These are phyloP conservation scores for Melinopterus prodromus DNA, from an alignment of 2,888 invertebrate species.

Conservation along the genomic window DNA sequence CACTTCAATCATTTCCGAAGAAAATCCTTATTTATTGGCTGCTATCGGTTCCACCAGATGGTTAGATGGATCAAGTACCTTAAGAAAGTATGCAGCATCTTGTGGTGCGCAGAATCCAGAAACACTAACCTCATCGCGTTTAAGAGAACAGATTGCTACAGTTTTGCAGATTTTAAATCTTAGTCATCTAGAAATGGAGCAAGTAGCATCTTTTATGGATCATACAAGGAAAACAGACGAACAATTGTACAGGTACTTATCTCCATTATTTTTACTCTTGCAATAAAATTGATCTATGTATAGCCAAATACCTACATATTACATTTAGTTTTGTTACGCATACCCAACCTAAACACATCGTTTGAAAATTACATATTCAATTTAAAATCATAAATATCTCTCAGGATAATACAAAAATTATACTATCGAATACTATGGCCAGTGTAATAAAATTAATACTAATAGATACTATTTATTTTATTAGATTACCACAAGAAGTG, in stretches of 20 bases:
- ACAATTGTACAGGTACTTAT: neutral
- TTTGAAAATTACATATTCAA: neutral
- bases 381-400: neutral
- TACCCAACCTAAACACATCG: neutral
- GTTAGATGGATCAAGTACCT: conserved; percentile 40
- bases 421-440: too few species aligned
- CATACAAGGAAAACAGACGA: neutral
- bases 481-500: neutral
- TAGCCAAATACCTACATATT: too few species aligned
- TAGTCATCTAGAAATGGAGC: neutral
- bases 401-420: neutral
- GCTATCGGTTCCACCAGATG: conserved; percentile 37
- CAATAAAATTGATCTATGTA: too few species aligned
- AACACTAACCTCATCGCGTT: conserved; percentile 10
- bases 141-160: neutral
- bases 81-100: conserved; percentile 39
- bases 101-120: conserved; percentile 39
- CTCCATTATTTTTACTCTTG: too few species aligned
- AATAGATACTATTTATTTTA: neutral
- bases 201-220: neutral
- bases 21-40: conserved; percentile 40
- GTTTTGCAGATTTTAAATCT: neutral
- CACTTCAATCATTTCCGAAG: conserved; percentile 28
- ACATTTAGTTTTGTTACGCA: neutral
- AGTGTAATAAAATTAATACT: neutral